Evolutionary conservation across 2,888 invertebrate genomes (phyloP).

Genomic region (Macaria notata): DNA sequence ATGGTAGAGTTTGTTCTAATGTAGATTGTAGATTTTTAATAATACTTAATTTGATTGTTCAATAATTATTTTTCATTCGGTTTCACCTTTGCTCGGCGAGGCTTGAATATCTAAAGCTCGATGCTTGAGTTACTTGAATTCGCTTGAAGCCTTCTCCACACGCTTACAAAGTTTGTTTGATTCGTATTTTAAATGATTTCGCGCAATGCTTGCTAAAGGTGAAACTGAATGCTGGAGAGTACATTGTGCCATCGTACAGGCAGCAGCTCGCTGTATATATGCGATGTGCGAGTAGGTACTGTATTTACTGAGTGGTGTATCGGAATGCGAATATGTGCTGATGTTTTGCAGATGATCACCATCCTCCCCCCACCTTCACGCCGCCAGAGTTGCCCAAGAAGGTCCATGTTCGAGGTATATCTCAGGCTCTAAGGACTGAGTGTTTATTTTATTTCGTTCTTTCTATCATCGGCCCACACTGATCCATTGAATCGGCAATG

Average conservation of each 20-base stretch:
- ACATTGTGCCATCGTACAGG: slow-evolving; percentile 31
- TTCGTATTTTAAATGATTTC: slow-evolving; percentile 16
- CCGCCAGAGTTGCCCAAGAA: slow-evolving; percentile 99
- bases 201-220: slow-evolving; percentile 42
- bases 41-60: slow-evolving; percentile 34
- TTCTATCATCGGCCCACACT: slow-evolving; percentile 73
- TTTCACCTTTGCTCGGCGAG: slow-evolving; percentile 48
- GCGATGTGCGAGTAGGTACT: slow-evolving; percentile 67
- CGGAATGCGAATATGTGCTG: slow-evolving; percentile 85
- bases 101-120: slow-evolving; percentile 27
- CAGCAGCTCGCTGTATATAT: slow-evolving; percentile 61
- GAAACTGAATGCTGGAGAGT: slow-evolving; percentile 45
- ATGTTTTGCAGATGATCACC: slow-evolving; percentile 97
- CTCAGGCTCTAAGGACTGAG: slow-evolving; percentile 75
- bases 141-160: slow-evolving; percentile 28
- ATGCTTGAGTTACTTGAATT: slow-evolving; percentile 32
- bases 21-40: slow-evolving; percentile 38
- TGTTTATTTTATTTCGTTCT: slow-evolving; percentile 62
- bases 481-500: slow-evolving; percentile 66
- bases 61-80: slow-evolving; percentile 46
- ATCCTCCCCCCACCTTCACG: slow-evolving; percentile 98
- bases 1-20: slow-evolving; percentile 46
- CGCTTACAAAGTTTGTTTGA: slow-evolving; percentile 26
- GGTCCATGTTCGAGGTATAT: slow-evolving; percentile 97
- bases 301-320: slow-evolving; percentile 75